Base-by-base conservation (phyloP, 2,113 vertebrate species). In the Sula dactylatra region DNA sequence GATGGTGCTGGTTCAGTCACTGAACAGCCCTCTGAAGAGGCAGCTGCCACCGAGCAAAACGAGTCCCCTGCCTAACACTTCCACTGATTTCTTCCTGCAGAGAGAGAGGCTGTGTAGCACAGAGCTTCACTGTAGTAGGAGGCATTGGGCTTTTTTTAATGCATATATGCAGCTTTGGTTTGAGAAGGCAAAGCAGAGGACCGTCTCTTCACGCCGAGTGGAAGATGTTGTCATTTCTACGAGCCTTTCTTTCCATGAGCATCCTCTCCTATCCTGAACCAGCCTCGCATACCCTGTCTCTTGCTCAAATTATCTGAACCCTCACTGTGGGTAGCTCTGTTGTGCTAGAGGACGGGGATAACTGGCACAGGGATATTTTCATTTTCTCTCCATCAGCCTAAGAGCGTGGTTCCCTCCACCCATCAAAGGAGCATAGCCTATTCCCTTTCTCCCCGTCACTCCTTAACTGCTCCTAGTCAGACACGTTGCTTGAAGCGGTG, bases 381-480 rank as follows among this genome's bases (percentile, higher is more conserved):
- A 74, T 47, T 25, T 32, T 89, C n/a, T 78, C 45, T 55, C 66
- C 45, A 7, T 74, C 34, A 55, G 8, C 42, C 40, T 49, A 64
- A 58, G 34, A 93, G 32, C 0, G 0, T 72, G n/a, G 42, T 55
- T 90, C 45, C 71, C 78, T 82, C 73, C 20, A 32, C 59, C 64
- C 65, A 18, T 59, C 72, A 71, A 88, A 92, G 65, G 45, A 70
- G 31, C 10, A 2, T 21, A 52, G 56, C 61, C 82, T 90, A 29
- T 89, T 96, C 66, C 65, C 77, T 72, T 69, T 88, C 54, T 76
- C 58, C 84, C 26, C 2, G 0, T 69, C 74, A 32, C 32, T 89
- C 82, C 87, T 72, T 78, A 89, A n/a, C 88, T 78, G 74, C 72
- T 97, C 64, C 86, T 42, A 36, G 65, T 86, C 90, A 88, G 88